Base-by-base conservation (phyloP, 1,140 invertebrate genomes). In the Pogonus chalceus region DNA sequence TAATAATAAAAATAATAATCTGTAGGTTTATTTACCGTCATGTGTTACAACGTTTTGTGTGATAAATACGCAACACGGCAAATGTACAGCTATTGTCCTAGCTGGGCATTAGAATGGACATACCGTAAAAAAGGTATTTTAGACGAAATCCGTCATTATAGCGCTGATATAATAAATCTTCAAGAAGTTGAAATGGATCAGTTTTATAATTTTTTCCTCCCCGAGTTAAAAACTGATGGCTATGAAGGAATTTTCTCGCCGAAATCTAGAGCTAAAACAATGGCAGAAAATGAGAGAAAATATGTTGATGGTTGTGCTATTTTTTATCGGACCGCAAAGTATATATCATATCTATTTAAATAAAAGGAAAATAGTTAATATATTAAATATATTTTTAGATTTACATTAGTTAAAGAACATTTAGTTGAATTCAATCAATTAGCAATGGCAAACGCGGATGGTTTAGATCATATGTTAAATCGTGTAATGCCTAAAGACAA, bases 401-500 rank as follows among this genome's bases (percentile, higher is more conserved):
- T 99, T 73, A 82, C 83, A 22, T 72, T 98, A 68, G 84, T 98
- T 47, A 93, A 95, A 69, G 92, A 98, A 70, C 90, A 97, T 72
- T 77, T 98, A 60, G 90, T 90, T 56, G 96, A 98, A 79, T 99
- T 98, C 76, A 98, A 96, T 75, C 93, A 98, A 75, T 73, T 98
- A 59, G 96, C 96, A 9, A 98, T 98, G 90, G 91, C 92, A 3
- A 97, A 96, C 71, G 93, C 95, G 22, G 93, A 98, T 69, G 95
- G 94, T 37, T 95, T 91, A 14, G 93, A 98, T 72, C 90, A 98
- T 68, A 98, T 99, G 95, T 76, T 99, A 58, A 99, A 98, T 72
- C 79, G 97, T 62, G 96, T 99, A 20, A 99, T 99, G 95, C 96
- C 96, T 14, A 97, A 96, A 68, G 97, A 99, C 71, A 99, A 99